Evolutionary conservation across 2,888 invertebrate genomes (phyloP).

Genomic region (Drosophila suboccidentalis): DNA sequence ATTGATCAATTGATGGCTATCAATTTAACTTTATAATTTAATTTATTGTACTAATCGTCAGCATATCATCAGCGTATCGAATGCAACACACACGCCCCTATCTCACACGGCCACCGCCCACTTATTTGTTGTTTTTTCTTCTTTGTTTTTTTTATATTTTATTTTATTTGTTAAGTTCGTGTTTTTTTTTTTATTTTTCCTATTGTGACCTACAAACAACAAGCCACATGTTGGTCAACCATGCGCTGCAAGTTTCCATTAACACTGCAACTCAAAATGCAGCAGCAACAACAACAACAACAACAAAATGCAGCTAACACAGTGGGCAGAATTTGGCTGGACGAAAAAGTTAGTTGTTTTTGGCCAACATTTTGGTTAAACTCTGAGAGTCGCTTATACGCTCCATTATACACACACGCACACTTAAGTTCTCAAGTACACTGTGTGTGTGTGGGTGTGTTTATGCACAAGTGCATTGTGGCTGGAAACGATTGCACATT

Average conservation of each 20-base stretch:
- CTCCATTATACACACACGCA: constrained; percentile 44
- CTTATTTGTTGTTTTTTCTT: constrained; percentile 8
- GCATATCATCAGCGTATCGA: constrained; percentile 30
- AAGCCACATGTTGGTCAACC: constrained; percentile 82
- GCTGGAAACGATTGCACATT: constrained; percentile 12
- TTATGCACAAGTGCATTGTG: constrained; percentile 35
- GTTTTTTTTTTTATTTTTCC: constrained; percentile 7
- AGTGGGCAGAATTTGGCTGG: constrained; percentile 41
- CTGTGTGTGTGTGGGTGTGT: constrained; percentile 28
- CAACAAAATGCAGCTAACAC: constrained; percentile 14
- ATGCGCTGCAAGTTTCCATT: constrained; percentile 82
- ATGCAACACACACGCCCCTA: constrained; percentile 41
- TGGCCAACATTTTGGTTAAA: constrained; percentile 42
- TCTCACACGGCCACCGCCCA: constrained; percentile 28
- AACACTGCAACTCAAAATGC: constrained; percentile 68
- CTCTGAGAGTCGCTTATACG: constrained; percentile 54
- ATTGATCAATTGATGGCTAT: constrained; percentile 23
- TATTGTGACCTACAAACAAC: constrained; percentile 83
- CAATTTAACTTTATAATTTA: constrained; percentile 21
- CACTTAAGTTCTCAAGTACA: constrained; percentile 1
- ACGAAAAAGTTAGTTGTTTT: constrained; percentile 39
- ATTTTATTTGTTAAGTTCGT: constrained; percentile 1
- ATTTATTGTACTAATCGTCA: constrained; percentile 14
- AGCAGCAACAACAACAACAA: constrained; percentile 24
- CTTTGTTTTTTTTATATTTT: not conserved